A percentile compares a stretch with the other conserved stretches of the same genome.
Conservation (phyloP, 2,888 invertebrate species). For the Prosopocoilus inquinatus region DNA sequence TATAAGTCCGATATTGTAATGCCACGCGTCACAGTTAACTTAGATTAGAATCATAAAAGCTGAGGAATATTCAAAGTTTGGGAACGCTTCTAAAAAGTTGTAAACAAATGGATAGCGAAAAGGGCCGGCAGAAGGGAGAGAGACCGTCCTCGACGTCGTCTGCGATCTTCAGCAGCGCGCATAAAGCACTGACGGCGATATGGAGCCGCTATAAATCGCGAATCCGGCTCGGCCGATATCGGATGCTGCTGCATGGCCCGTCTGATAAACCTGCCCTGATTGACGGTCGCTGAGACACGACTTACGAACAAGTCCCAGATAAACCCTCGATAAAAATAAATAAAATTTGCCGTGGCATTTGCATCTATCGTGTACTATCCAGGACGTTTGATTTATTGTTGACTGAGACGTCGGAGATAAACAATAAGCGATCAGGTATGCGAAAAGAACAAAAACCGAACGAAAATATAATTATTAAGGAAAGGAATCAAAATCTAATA, state of each 20-base stretch:
- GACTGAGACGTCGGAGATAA: slow-evolving; percentile 28
- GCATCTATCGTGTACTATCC: slow-evolving; percentile 31
- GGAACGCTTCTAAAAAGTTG: too few species aligned
- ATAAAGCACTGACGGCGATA: slow-evolving; percentile 29
- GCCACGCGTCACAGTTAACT: too few species aligned
- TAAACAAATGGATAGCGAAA: background rate
- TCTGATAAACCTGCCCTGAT: slow-evolving; percentile 37
- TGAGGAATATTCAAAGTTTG: too few species aligned
- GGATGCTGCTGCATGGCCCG: slow-evolving; percentile 8
- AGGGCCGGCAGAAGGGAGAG: slow-evolving; percentile 2
- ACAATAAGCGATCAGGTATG: slow-evolving; percentile 20
- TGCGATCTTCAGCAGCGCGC: slow-evolving; percentile 21
- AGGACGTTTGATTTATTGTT: slow-evolving; percentile 30
- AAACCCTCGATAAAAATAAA: slow-evolving; percentile 37
- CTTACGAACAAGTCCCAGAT: slow-evolving; percentile 38
- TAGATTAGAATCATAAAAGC: too few species aligned
- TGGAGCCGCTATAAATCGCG: slow-evolving; percentile 31
- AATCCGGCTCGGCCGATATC: slow-evolving; percentile 24
- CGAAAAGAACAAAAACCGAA: background rate
- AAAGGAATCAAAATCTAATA: background rate
- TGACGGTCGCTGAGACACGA: slow-evolving; percentile 38
- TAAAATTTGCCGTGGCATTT: slow-evolving; percentile 37
- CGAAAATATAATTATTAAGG: background rate
- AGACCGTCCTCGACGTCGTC: slow-evolving; percentile 3
- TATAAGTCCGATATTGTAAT: too few species aligned